phyloP scores from a whole-genome alignment of 2,113 vertebrate species.

The Vulpes lagopus region DNA sequence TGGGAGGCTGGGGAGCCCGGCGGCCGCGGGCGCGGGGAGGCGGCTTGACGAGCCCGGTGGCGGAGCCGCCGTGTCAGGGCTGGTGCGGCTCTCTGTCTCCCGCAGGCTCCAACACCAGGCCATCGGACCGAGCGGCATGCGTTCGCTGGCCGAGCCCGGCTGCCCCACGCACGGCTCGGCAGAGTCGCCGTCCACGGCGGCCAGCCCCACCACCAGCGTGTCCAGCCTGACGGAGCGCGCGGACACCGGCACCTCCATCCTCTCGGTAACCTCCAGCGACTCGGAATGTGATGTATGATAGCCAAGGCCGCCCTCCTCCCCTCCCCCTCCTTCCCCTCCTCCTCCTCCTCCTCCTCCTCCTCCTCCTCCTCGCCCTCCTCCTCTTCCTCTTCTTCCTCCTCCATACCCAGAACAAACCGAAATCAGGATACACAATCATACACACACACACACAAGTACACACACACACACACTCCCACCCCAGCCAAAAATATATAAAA shows the following conservation, averaged over 20 bases:
- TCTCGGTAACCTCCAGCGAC: conserved; percentile 99
- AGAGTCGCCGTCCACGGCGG: conserved; percentile 98
- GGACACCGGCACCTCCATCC: conserved; percentile 97
- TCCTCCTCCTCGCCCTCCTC: conserved; percentile 67
- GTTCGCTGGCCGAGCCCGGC: conserved; percentile 97
- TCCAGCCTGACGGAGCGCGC: conserved; percentile 98
- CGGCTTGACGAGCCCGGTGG: background rate
- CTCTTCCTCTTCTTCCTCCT: conserved; percentile 73
- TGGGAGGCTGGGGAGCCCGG: background rate
- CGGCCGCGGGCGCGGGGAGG: background rate
- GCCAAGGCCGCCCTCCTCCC: conserved; percentile 81
- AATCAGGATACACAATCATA: conserved; percentile 84
- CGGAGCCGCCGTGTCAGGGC: conserved; percentile 59
- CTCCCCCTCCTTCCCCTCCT: conserved; percentile 8
- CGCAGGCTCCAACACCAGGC: conserved; percentile 98
- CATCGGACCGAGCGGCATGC: conserved; percentile 98
- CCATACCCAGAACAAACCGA: conserved; percentile 80
- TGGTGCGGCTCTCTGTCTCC: conserved; percentile 84
- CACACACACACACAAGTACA: conserved; percentile 56
- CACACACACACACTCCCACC: conserved; percentile 57
- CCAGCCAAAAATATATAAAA: conserved; percentile 73
- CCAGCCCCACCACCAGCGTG: conserved; percentile 98
- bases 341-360: conserved; percentile 47
- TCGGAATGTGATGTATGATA: conserved; percentile 99
- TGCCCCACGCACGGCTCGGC: conserved; percentile 98